Conservation (phyloP, 2,888 invertebrate genomes). For the Baccha elongata region DNA sequence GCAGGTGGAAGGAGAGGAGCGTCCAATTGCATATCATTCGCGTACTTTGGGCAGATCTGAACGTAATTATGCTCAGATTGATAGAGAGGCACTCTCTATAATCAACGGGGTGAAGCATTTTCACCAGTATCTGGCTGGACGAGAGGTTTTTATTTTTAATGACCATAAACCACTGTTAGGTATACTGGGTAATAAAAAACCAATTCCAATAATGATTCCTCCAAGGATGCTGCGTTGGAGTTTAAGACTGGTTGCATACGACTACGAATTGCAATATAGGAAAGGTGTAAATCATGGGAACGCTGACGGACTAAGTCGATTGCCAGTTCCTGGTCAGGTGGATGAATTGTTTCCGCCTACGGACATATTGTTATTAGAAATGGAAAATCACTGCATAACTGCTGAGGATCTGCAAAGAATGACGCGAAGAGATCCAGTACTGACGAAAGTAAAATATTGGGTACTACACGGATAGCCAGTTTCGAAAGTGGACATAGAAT, state of each 20-base stretch:
- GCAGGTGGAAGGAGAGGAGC: not conserved
- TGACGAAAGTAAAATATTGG: no score
- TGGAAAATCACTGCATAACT: no score
- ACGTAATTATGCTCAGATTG: slow-evolving; percentile 11
- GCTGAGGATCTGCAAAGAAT: no score
- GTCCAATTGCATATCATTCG: slow-evolving; percentile 28
- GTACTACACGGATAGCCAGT: no score
- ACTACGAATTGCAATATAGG: not conserved
- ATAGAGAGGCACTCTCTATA: slow-evolving; percentile 15
- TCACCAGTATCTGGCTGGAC: no score
- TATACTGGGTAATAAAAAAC: slow-evolving; percentile 24
- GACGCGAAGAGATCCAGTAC: no score
- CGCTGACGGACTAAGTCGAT: no score
- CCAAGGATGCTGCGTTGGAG: slow-evolving; percentile 26
- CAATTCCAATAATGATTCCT: not conserved
- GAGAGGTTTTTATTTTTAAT: slow-evolving; percentile 13
- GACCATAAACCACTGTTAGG: slow-evolving; percentile 40
- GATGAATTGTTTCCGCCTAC: no score
- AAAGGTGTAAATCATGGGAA: no score
- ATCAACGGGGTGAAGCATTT: slow-evolving; percentile 18
- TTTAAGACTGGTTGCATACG: slow-evolving; percentile 15
- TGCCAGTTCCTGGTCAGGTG: no score
- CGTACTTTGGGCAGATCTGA: not conserved
- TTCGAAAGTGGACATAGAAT: no score
- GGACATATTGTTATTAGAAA: no score